Percentiles rank a stretch among this genome's conserved stretches.
Conservation (phyloP, 1,140 invertebrate species). For the Drosophila burlai region DNA sequence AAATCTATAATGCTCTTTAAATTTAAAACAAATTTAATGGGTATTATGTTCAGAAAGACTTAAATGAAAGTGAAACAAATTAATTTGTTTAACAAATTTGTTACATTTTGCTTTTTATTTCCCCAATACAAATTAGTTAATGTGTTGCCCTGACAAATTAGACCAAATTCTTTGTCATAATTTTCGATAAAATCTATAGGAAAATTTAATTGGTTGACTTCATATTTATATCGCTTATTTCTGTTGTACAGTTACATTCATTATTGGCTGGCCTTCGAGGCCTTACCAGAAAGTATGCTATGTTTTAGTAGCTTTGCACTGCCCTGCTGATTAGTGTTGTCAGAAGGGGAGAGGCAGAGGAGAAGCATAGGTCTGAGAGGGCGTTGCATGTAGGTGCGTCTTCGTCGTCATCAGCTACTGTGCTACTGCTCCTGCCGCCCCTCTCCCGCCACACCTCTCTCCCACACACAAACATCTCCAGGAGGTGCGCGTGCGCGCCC, state of each 20-base stretch:
- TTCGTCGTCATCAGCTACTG: constrained; percentile 50
- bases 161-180: neutral
- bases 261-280: neutral
- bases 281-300: constrained; percentile 32
- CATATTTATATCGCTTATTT: neutral
- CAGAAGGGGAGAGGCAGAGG: neutral
- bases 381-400: constrained; percentile 47
- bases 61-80: neutral
- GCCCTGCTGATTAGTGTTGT: constrained; percentile 46
- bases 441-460: neutral
- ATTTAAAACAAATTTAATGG: neutral
- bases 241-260: neutral
- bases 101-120: neutral
- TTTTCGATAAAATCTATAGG: neutral
- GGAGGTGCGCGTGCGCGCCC: constrained; percentile 75
- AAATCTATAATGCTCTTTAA: neutral
- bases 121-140: too few species aligned
- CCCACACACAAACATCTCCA: constrained; percentile 23
- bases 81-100: neutral
- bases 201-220: neutral
- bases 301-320: neutral
- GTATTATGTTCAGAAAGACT: neutral
- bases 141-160: neutral
- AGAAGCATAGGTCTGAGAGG: constrained; percentile 29
- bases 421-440: constrained; percentile 29